These are phyloP conservation scores for Neuroterus valhalla DNA, from an alignment of 1,140 invertebrate genomes.

Conservation along the genomic window DNA sequence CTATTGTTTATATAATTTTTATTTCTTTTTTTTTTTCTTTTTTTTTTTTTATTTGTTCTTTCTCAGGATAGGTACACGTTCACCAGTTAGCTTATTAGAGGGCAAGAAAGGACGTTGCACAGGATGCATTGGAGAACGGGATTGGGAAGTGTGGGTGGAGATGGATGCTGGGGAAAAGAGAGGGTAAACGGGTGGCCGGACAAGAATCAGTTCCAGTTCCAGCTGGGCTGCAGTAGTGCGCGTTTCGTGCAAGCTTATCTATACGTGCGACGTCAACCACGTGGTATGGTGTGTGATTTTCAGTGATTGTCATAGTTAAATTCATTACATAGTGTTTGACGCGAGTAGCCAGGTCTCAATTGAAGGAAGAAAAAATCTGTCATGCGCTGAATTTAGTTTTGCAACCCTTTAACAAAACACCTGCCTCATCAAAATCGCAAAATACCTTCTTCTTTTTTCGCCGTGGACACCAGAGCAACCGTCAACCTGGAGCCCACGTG, in stretches of 20 bases:
- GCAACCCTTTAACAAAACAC: background rate
- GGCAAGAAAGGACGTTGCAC: background rate
- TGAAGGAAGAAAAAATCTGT: constrained; percentile 19
- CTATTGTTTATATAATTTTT: too few species aligned
- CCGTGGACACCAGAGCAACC: constrained; percentile 70
- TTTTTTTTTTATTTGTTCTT: too few species aligned
- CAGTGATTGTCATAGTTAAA: background rate
- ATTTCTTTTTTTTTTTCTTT: too few species aligned
- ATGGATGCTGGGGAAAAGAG: constrained; percentile 31
- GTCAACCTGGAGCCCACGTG: constrained; percentile 77
- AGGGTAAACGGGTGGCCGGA: constrained; percentile 42
- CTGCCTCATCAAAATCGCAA: background rate
- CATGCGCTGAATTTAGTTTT: constrained; percentile 1
- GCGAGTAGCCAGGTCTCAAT: constrained; percentile 25
- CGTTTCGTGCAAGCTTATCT: constrained; percentile 54
- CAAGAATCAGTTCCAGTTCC: constrained; percentile 56
- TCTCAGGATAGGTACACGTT: too few species aligned
- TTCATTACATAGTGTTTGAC: constrained; percentile 33
- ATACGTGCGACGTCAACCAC: constrained; percentile 60
- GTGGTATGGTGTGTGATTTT: constrained; percentile 50
- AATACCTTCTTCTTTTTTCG: constrained; percentile 37
- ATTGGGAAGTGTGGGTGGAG: constrained; percentile 32
- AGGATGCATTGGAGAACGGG: background rate
- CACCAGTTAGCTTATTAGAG: too few species aligned
- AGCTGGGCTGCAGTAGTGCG: constrained; percentile 61